Evolutionary conservation across 1,140 invertebrate genomes (phyloP).

Genomic region (Bombus terrestris): DNA sequence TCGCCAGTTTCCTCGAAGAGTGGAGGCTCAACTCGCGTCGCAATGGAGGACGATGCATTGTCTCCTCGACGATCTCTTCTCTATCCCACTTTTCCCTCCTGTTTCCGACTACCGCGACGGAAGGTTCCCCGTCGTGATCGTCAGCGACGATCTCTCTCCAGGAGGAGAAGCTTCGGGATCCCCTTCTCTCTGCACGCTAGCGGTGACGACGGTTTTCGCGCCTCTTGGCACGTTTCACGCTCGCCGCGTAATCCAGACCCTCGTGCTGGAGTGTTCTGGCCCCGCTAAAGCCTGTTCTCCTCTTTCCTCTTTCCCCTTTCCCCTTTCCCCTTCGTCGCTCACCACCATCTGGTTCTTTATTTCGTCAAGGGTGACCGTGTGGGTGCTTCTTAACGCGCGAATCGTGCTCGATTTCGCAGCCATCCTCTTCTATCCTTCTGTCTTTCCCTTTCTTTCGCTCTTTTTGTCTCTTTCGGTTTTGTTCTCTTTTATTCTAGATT

Average conservation of each 20-base stretch:
- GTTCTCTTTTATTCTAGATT: background rate
- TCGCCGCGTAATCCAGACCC: conserved; percentile 54
- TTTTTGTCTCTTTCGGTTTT: background rate
- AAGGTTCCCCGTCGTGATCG: background rate
- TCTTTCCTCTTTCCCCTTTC: background rate
- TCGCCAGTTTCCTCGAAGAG: conserved; percentile 1
- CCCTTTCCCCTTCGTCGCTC: background rate
- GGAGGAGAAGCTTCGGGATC: conserved; percentile 32
- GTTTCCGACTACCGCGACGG: background rate
- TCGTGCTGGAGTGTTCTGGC: conserved; percentile 29
- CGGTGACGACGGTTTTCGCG: conserved; percentile 39
- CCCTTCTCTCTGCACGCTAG: background rate
- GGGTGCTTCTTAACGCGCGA: conserved; percentile 9
- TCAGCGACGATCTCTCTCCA: background rate
- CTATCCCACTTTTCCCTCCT: conserved; percentile 14
- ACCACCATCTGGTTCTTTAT: background rate
- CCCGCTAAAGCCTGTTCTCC: background rate
- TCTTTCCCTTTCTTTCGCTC: background rate
- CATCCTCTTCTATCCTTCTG: background rate
- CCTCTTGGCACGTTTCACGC: conserved; percentile 60
- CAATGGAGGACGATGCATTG: conserved; percentile 53
- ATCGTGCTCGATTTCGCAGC: conserved; percentile 37
- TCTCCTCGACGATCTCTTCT: conserved; percentile 55
- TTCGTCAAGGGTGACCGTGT: background rate
- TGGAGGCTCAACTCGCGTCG: conserved; percentile 25